phyloP scores from a whole-genome alignment of 2,888 invertebrate genomes.

The Microctonus brassicae region DNA sequence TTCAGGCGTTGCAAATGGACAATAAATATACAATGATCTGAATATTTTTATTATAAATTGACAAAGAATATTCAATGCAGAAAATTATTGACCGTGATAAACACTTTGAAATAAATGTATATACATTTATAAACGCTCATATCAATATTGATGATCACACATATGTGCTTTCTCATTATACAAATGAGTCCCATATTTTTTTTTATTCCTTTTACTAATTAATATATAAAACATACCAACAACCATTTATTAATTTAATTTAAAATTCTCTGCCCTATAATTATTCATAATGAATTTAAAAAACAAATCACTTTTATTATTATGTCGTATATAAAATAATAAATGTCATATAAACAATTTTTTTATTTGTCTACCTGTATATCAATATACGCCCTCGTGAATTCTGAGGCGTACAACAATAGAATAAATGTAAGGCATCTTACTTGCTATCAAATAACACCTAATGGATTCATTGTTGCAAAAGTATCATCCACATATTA shows the following conservation, averaged over 20 bases:
- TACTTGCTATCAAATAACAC: constrained; percentile 51
- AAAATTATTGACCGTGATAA: constrained; percentile 56
- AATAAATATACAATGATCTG: no score
- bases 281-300: background rate
- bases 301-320: background rate
- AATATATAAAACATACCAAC: no score
- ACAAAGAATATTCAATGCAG: constrained; percentile 55
- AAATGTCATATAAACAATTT: background rate
- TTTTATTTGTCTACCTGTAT: background rate
- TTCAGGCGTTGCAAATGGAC: background rate
- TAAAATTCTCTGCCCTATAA: no score
- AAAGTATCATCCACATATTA: constrained; percentile 39
- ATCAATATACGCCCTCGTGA: no score
- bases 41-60: constrained; percentile 44
- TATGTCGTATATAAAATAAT: background rate
- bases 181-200: background rate
- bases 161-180: background rate
- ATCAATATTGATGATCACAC: background rate
- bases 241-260: no score
- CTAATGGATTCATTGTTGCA: constrained; percentile 56
- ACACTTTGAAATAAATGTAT: constrained; percentile 41
- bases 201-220: background rate
- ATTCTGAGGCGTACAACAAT: background rate
- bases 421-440: background rate
- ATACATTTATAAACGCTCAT: background rate